Evolutionary conservation across 2,888 invertebrate genomes (phyloP).

Genomic region (Pyrrhosoma nymphula): DNA sequence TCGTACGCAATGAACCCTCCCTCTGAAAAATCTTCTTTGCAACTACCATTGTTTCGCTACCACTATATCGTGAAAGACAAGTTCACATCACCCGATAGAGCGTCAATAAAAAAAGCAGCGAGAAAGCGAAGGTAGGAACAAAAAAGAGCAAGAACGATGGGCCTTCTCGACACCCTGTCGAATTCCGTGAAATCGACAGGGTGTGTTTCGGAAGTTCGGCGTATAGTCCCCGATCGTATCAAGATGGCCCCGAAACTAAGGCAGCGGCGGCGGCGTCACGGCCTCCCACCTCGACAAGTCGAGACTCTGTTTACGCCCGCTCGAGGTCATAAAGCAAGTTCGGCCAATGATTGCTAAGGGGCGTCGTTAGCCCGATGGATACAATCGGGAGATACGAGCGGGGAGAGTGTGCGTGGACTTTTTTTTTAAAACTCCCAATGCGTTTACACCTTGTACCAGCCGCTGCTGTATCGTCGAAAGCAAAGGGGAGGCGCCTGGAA

Average conservation of each 20-base stretch:
- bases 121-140: too few species aligned
- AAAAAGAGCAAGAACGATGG: neutral
- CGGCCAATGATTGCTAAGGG: neutral
- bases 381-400: neutral
- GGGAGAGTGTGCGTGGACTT: neutral
- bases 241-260: neutral
- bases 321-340: constrained; percentile 1
- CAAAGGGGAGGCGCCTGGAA: neutral
- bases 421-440: neutral
- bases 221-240: neutral
- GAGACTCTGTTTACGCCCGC: neutral
- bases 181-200: neutral
- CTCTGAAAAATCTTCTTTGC: too few species aligned
- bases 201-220: neutral
- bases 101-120: too few species aligned
- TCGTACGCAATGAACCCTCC: too few species aligned
- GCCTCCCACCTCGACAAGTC: neutral
- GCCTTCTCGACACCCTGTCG: neutral
- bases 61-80: too few species aligned
- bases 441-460: neutral
- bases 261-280: neutral
- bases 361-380: constrained; percentile 15
- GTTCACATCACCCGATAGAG: too few species aligned
- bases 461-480: neutral
- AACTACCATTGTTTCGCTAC: too few species aligned